These are phyloP conservation scores for Rhopalosiphum maidis DNA, from an alignment of 1,140 invertebrate genomes.

Conservation along the genomic window DNA sequence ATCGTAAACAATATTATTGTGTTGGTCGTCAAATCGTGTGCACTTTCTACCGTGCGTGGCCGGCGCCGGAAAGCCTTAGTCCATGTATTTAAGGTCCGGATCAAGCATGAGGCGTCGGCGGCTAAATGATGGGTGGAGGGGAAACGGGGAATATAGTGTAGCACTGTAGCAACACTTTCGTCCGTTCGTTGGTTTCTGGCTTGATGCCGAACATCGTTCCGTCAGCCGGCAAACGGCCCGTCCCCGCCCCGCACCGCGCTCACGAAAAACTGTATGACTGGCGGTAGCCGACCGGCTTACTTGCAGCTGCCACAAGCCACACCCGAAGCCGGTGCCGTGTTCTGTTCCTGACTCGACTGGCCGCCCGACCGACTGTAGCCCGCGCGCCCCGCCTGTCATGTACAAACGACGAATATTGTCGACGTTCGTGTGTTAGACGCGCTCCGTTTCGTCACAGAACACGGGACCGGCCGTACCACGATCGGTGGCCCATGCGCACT, in stretches of 20 bases:
- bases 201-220: slow-evolving; percentile 45
- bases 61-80: too few relatives aligned
- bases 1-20: too few relatives aligned
- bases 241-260: not conserved
- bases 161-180: not conserved
- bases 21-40: not conserved
- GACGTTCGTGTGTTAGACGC: not conserved
- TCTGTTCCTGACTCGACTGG: slow-evolving; percentile 18
- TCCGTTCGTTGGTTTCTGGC: not conserved
- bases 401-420: not conserved
- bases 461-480: not conserved
- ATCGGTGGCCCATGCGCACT: not conserved
- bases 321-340: slow-evolving; percentile 2
- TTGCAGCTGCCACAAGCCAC: slow-evolving; percentile 54
- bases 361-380: not conserved
- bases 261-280: fast-evolving
- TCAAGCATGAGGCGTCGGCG: not conserved
- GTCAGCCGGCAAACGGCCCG: slow-evolving; percentile 17
- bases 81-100: not conserved
- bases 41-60: not conserved
- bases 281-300: slow-evolving; percentile 24
- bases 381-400: not conserved
- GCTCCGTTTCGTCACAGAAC: slow-evolving; percentile 12
- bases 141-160: not conserved
- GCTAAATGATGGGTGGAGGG: not conserved